Evolutionary conservation across 2,797 vertebrate genomes (phyloP), one percentile per base, ranked within the genome.

Genomic region (Halcyon chelicuti): DNA sequence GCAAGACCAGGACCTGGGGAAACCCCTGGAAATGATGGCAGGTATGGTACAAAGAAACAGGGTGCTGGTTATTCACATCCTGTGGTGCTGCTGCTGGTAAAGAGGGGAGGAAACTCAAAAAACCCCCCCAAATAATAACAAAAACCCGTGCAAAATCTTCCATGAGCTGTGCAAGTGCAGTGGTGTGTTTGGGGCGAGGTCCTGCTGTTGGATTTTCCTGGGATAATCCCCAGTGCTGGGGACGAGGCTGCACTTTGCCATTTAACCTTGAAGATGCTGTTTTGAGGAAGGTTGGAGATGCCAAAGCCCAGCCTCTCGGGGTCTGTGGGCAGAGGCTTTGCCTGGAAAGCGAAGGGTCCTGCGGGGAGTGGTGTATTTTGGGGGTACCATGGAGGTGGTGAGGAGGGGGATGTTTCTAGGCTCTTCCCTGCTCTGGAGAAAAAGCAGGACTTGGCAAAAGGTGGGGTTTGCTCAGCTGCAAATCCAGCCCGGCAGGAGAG

Each of bases 281-380:
- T 67, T 17, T 55, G 68, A 35, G 46, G 49, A 14, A 33, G 65
- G 44, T 0, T 49, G 35, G 33, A 52, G 54, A 5, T 49, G 54
- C 40, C 33, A 7, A 19, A 16, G 10, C 14, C 2, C 1, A 0
- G n/a, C 15, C 12, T 42, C 44, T 26, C 1, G 2, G 55, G 10
- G 8, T 68, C 44, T 44, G 65, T 9, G 25, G 37, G 66, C 21
- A 39, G 58, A 2, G 4, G 29, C 12, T 78, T 31, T 72, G 20
- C 39, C 73, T 33, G 40, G 51, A 33, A 54, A 72, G 44, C 1
- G 3, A 52, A 65, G 37, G 19, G 57, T 70, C 29, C 8, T 10
- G 4, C 6, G 22, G 14, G 16, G n/a, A 31, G 25, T 0, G 0
- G 11, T 0, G 3, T 5, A 16, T 26, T 46, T 18, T 37, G 29